These are phyloP conservation scores for Drepana arcuata DNA, from an alignment of 1,140 invertebrate species.

Conservation along the genomic window DNA sequence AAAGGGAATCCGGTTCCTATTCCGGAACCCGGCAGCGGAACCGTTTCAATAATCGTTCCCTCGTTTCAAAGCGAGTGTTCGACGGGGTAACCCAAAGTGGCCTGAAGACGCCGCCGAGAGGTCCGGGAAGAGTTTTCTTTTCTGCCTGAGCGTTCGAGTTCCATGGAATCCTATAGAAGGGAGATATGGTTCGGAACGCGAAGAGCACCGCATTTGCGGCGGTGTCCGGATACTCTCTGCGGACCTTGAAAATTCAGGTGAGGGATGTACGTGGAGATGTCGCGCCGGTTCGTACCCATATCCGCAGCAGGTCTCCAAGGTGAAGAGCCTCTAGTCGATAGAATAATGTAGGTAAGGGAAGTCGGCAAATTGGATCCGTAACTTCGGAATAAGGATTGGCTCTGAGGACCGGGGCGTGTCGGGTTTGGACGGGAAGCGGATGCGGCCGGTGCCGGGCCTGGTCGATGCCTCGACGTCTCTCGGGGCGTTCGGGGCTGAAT, in stretches of 20 bases:
- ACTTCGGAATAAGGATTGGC: slow-evolving; percentile 76
- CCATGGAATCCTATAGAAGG: slow-evolving; percentile 82
- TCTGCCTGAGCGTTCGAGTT: slow-evolving; percentile 81
- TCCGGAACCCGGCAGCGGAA: slow-evolving; percentile 82
- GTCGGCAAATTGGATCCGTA: slow-evolving; percentile 74
- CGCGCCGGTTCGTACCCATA: slow-evolving; percentile 82
- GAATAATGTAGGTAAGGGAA: slow-evolving; percentile 92
- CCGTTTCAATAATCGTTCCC: slow-evolving; percentile 76
- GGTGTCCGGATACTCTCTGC: slow-evolving; percentile 78
- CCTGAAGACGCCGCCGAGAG: slow-evolving; percentile 80
- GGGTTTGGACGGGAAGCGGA: no score
- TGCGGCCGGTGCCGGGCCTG: no score
- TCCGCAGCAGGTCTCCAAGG: slow-evolving; percentile 91
- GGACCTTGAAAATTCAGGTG: slow-evolving; percentile 85
- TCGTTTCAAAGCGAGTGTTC: slow-evolving; percentile 57
- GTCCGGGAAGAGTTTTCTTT: slow-evolving; percentile 87
- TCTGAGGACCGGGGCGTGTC: slow-evolving; percentile 80
- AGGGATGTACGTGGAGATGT: slow-evolving; percentile 77
- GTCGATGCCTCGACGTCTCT: no score
- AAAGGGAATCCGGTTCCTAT: slow-evolving; percentile 82
- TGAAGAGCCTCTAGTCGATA: slow-evolving; percentile 91
- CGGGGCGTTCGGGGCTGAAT: no score
- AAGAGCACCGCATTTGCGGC: slow-evolving; percentile 81
- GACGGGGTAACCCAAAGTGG: slow-evolving; percentile 62
- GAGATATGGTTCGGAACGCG: slow-evolving; percentile 80